Percentiles rank a stretch among this genome's conserved stretches.
Conservation (phyloP, 2,797 vertebrate genomes). For the Pangasius mekongensis region DNA sequence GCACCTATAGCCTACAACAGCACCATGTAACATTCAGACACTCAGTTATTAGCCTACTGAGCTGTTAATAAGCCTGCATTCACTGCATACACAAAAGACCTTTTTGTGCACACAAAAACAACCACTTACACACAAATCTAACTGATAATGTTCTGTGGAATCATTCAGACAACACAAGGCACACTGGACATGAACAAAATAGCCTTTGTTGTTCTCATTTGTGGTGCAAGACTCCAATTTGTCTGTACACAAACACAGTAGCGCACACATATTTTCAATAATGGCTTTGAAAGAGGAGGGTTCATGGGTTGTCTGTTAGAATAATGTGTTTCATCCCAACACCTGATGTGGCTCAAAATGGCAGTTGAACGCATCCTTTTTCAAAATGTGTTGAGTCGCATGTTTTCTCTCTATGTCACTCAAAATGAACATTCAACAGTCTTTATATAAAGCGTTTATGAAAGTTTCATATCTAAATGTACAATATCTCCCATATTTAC, state of each 20-base stretch:
- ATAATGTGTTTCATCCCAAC: neutral
- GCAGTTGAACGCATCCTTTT: too few relatives aligned
- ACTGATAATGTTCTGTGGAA: constrained; percentile 13
- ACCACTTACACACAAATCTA: constrained; percentile 17
- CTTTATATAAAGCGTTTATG: neutral
- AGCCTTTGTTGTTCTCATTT: neutral
- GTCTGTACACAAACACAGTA: neutral
- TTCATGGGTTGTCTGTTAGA: neutral
- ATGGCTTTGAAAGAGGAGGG: neutral
- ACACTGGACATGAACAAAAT: constrained; percentile 17
- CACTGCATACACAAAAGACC: constrained; percentile 8
- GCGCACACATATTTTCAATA: neutral
- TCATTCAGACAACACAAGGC: constrained; percentile 1
- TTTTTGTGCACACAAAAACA: constrained; percentile 21
- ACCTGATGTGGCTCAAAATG: neutral
- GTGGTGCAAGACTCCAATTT: neutral
- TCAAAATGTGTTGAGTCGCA: neutral
- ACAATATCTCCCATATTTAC: neutral
- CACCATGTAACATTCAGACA: neutral
- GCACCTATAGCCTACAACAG: neutral
- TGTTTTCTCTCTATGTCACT: neutral
- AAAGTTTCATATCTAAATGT: neutral
- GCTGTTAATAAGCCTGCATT: constrained; percentile 5
- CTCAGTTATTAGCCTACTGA: neutral
- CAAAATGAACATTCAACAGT: neutral